Conservation (phyloP, 2,888 invertebrate genomes). For the Melolontha melolontha region DNA sequence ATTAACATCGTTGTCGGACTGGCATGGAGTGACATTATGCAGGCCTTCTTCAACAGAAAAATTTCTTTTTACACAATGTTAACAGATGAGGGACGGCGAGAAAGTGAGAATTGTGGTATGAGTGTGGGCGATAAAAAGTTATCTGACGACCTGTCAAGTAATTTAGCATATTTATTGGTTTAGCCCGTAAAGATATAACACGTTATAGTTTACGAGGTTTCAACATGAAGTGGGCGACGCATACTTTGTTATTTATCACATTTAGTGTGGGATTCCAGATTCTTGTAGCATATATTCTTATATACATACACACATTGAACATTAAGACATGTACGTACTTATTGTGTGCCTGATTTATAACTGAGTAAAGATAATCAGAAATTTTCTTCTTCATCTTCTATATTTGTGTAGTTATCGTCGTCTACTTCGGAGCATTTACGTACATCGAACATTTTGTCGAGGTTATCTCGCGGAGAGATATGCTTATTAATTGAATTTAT, state of each 20-base stretch:
- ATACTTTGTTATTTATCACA: constrained; percentile 51
- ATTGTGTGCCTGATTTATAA: constrained; percentile 29
- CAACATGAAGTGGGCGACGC: constrained; percentile 52
- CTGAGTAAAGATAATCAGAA: constrained; percentile 24
- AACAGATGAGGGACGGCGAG: no score
- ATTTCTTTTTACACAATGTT: no score
- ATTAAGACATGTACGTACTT: constrained; percentile 9
- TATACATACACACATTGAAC: constrained; percentile 7
- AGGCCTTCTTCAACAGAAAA: no score
- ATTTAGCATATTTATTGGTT: constrained; percentile 57
- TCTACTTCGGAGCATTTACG: constrained; percentile 4
- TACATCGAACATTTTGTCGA: constrained; percentile 30
- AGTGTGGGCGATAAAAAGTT: constrained; percentile 54
- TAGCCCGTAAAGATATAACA: constrained; percentile 45
- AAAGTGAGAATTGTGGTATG: no score
- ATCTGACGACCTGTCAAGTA: constrained; percentile 54
- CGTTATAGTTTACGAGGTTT: constrained; percentile 54
- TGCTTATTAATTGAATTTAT: constrained; percentile 37
- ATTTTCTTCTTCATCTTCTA: constrained; percentile 10
- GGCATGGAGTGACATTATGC: no score
- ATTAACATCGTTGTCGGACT: no score
- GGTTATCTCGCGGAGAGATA: constrained; percentile 28
- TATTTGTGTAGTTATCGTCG: constrained; percentile 6
- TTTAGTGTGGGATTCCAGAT: constrained; percentile 44
- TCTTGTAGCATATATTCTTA: constrained; percentile 9